These are phyloP conservation scores for Temnothorax nylanderi DNA, from an alignment of 1,140 invertebrate genomes.

Conservation along the genomic window DNA sequence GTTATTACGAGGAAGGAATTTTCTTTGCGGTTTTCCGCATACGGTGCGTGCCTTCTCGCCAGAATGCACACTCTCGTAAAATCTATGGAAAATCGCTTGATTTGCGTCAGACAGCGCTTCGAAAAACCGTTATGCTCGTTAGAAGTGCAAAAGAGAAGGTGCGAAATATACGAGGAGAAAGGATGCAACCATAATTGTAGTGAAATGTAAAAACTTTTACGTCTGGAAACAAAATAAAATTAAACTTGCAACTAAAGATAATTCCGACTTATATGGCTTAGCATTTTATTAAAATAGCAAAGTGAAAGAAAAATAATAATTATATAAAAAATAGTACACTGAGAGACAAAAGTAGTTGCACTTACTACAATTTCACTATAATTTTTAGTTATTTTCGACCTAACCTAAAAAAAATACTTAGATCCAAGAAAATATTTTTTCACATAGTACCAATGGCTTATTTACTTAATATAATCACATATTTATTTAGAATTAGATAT, in stretches of 20 bases:
- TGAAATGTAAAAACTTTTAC: neutral
- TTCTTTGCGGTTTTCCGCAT: slow-evolving; percentile 28
- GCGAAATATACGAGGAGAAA: neutral
- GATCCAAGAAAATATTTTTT: no score
- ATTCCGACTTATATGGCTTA: neutral
- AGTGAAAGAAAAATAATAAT: neutral
- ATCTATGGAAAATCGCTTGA: slow-evolving; percentile 54
- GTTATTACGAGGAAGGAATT: neutral
- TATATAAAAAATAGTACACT: neutral
- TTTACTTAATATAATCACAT: no score
- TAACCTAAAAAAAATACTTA: no score
- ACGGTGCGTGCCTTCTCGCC: slow-evolving; percentile 36
- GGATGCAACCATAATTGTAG: neutral
- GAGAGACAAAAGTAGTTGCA: no score
- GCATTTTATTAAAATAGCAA: neutral
- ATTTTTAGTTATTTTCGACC: no score
- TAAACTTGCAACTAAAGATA: neutral
- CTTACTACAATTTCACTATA: no score
- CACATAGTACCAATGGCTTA: no score
- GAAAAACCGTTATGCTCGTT: neutral
- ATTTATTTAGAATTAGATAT: no score
- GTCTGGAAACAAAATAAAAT: neutral
- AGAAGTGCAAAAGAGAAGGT: neutral
- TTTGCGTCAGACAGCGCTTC: slow-evolving; percentile 1
- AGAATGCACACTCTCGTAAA: slow-evolving; percentile 13